Evolutionary conservation across 2,888 invertebrate species (phyloP), one percentile per base, ranked within the genome.

Genomic region (Leptinotarsa rubiginosa): DNA sequence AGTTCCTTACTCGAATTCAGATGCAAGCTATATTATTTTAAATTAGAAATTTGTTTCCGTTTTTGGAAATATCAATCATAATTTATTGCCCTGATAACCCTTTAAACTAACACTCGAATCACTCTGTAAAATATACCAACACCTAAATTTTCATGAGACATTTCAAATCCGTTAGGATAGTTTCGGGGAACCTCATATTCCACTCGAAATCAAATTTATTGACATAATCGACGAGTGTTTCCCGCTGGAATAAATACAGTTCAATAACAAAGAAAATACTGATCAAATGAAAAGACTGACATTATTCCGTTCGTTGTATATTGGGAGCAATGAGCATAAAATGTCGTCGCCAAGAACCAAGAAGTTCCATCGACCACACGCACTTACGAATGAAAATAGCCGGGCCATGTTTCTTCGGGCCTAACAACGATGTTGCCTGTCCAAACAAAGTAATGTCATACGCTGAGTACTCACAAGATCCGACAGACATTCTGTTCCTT

Each of bases 391-490:
- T 84, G 83, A 85, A 84, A 84, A 85, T 84, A 85, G 72, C 82
- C 79, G 76, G 80, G 71, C 80, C 79, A 80, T 84, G 84, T 82
- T 80, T 78, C 79, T 72, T 79, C 77, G 78, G 79, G 79, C 81
- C 81, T 81, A 83, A 84, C 83, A 83, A 84, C 82, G 83, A 82
- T 83, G 84, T 84, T 82, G 83, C 79, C 83, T 83, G 84, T 84
- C 84, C 81, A 82, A 84, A 83, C 82, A 84, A 82, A 84, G 81
- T 84, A 84, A 84, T 84, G 84, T 84, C 84, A 84, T 81, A 79
- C 79, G 80, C 78, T 80, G 79, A 78, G 77, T 75, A 75, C 77
- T 78, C 76, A 75, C 77, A 75, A 73, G 50, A 25, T 31, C 66
- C 50, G 50, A 67, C 52, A 67, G 50, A 67, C 76, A 72, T 75